Evolutionary conservation across 2,888 invertebrate species (phyloP).

Genomic region (Pediacus dermestoides): DNA sequence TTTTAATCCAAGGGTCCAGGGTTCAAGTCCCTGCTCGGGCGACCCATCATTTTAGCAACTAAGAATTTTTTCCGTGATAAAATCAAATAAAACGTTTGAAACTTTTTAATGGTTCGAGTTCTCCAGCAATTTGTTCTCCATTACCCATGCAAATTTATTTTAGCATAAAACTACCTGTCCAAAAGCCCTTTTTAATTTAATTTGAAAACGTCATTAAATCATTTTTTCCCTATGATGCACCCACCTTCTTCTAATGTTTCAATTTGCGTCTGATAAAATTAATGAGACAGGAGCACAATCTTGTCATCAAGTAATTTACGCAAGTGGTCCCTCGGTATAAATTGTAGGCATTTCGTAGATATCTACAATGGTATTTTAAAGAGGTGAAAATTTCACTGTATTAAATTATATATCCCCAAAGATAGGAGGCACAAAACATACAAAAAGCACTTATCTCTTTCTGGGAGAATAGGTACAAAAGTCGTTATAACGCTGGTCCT

Average conservation of each 20-base stretch:
- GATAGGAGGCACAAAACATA: constrained; percentile 20
- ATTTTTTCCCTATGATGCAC: too few species aligned
- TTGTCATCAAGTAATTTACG: constrained; percentile 16
- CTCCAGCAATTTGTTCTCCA: too few species aligned
- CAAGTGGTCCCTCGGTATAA: constrained; percentile 10
- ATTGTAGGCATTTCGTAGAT: not conserved
- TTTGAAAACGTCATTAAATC: too few species aligned
- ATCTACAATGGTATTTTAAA: constrained; percentile 17
- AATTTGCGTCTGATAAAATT: too few species aligned
- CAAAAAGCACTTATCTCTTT: constrained; percentile 43
- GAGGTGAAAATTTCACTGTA: constrained; percentile 29
- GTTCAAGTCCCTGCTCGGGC: constrained; percentile 75
- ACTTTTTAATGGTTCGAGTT: too few species aligned
- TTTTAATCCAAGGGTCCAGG: constrained; percentile 77
- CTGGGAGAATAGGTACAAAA: constrained; percentile 42
- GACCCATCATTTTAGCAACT: too few species aligned
- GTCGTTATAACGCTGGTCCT: constrained; percentile 41
- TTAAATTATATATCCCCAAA: constrained; percentile 22
- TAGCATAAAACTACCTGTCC: too few species aligned
- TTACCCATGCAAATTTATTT: too few species aligned
- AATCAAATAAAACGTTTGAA: too few species aligned
- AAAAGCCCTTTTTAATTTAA: too few species aligned
- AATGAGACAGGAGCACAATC: constrained; percentile 14
- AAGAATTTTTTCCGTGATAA: too few species aligned
- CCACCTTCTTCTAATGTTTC: too few species aligned